These are phyloP conservation scores for Sipha maydis DNA, from an alignment of 2,888 invertebrate species.

Conservation along the genomic window DNA sequence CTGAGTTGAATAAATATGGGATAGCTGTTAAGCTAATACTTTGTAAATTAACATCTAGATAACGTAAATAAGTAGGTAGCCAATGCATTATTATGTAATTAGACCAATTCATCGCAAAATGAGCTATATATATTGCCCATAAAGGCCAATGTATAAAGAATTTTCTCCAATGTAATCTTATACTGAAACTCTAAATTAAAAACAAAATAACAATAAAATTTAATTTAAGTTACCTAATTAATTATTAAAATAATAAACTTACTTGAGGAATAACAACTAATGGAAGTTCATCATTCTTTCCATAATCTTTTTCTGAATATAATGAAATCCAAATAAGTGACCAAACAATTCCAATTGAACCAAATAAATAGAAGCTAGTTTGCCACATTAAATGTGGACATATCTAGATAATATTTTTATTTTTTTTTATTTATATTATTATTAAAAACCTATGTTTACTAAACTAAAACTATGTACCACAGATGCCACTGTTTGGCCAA, in stretches of 20 bases:
- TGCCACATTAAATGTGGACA: conserved; percentile 78
- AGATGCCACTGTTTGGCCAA: conserved; percentile 80
- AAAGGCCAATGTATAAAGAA: conserved; percentile 77
- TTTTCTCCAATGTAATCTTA: conserved; percentile 74
- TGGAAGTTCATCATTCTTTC: conserved; percentile 71
- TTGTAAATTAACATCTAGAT: conserved; percentile 75
- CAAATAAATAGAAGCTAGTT: conserved; percentile 77
- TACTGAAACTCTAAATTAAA: conserved; percentile 69
- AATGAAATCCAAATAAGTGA: conserved; percentile 74
- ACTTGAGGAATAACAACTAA: conserved; percentile 71
- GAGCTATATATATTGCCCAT: conserved; percentile 80
- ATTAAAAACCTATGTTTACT: not conserved
- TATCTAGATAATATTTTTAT: conserved; percentile 68
- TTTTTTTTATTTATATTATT: not conserved
- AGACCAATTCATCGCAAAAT: conserved; percentile 84
- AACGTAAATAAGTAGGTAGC: conserved; percentile 78
- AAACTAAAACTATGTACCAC: conserved; percentile 70
- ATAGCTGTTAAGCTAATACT: conserved; percentile 79
- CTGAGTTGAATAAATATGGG: conserved; percentile 79
- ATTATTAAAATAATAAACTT: conserved; percentile 57
- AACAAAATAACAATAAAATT: conserved; percentile 36
- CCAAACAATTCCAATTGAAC: conserved; percentile 76
- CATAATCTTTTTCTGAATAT: conserved; percentile 72
- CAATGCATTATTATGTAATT: conserved; percentile 84
- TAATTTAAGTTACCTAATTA: not conserved